Base-by-base conservation (phyloP, 2,888 invertebrate genomes). In the Apomyelois bistriatella region DNA sequence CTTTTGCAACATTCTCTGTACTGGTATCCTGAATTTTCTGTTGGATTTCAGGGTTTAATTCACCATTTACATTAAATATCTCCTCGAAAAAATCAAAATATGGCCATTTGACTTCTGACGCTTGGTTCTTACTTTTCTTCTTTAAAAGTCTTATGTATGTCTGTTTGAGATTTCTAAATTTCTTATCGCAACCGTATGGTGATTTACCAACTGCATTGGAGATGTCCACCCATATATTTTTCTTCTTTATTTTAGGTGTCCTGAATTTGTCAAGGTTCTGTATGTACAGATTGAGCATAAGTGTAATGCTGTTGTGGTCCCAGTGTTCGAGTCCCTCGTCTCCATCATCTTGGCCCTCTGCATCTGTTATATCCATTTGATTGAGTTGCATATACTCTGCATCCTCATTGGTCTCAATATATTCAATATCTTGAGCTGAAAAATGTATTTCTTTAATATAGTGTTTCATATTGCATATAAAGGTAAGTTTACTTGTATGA, bases 191-290 rank as follows among this genome's bases (percentile, higher is more conserved):
- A 49, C 78, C 74, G 8, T 87, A 85, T 1, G 89, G 84, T 1
- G 79, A 74, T 65, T 86, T 85, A 0, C 84, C 85, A 1, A 89
- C 73, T 1, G 72, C 74, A 47, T 72, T 73, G 0, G 79, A 73
- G 30, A 89, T 85, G 8, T 87, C 84, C 0, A 76, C 67, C 90
- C 90, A 90, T 0, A 89, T 75, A 73, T 80, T 85, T 55, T 87
- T 90, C 66, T 90, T 90, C 48, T 78, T 86, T 1, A 87, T 82
- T 75, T 88, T 88, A 9, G 87, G 86, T 56, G 83, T 85, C 53
- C 88, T 70, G 56, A 90, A 90, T 58, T 81, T 81, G 3, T 86
- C 84, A 51, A 86, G 57, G 42, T 90, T 85, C 57, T 85, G 76
- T 50, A 88, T 58, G 58, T 90, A 90, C 15, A 82, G 59, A 48